Conservation (phyloP, 2,888 invertebrate species). For the Leptothorax acervorum region DNA sequence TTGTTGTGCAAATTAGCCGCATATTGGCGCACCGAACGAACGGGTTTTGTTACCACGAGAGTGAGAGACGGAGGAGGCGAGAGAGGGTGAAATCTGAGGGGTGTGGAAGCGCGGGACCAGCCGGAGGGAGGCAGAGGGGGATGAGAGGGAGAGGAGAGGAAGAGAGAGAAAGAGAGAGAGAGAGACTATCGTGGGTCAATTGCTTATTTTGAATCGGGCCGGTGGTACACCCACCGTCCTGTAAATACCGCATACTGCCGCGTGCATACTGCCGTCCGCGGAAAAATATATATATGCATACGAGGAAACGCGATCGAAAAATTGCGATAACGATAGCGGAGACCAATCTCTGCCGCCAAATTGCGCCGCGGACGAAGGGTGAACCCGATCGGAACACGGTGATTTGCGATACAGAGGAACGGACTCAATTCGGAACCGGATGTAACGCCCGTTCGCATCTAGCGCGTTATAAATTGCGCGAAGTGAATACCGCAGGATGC, state of each 20-base stretch:
- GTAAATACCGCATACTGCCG: slow-evolving; percentile 76
- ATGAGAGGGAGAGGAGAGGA: slow-evolving; percentile 23
- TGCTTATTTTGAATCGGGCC: slow-evolving; percentile 83
- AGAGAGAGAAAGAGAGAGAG: slow-evolving; percentile 57
- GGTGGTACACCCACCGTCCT: slow-evolving; percentile 75
- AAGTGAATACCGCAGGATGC: not conserved
- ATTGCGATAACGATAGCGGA: slow-evolving; percentile 76
- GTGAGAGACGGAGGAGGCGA: slow-evolving; percentile 69
- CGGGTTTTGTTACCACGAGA: slow-evolving; percentile 82
- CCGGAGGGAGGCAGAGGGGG: slow-evolving; percentile 20
- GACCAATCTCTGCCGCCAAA: slow-evolving; percentile 74
- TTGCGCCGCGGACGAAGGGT: slow-evolving; percentile 70
- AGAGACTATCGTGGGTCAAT: slow-evolving; percentile 80
- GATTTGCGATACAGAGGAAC: slow-evolving; percentile 65
- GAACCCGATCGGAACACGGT: slow-evolving; percentile 64
- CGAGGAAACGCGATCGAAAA: slow-evolving; percentile 72
- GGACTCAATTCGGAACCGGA: slow-evolving; percentile 22
- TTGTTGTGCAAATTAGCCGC: slow-evolving; percentile 86
- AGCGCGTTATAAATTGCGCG: slow-evolving; percentile 20
- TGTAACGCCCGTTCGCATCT: not conserved
- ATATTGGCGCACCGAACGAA: slow-evolving; percentile 84
- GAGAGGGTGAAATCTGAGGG: slow-evolving; percentile 56
- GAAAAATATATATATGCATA: slow-evolving; percentile 45
- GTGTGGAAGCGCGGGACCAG: slow-evolving; percentile 53
- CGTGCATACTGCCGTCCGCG: slow-evolving; percentile 41